Conservation (phyloP, 2,113 vertebrate genomes). For the Pluvialis apricaria region DNA sequence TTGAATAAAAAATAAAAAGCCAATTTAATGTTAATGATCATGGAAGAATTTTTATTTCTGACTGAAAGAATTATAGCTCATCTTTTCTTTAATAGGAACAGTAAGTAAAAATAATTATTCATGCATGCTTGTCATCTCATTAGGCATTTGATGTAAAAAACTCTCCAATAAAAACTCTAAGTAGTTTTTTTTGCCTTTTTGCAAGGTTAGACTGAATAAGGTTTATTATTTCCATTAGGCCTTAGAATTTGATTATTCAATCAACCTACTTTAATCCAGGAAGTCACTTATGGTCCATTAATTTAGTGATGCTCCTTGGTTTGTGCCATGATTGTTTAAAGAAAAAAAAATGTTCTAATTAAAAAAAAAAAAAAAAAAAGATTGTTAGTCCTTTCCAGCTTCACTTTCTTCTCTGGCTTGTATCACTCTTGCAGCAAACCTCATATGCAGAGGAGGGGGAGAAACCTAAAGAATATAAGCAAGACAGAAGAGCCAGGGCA, state of each 20-base stretch:
- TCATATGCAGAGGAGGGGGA: neutral
- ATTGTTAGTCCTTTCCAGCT: neutral
- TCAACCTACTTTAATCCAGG: constrained; percentile 52
- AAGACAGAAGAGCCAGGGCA: neutral
- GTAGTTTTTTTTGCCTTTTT: neutral
- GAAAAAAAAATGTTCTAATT: neutral
- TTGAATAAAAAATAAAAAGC: constrained; percentile 47
- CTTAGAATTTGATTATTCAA: constrained; percentile 69
- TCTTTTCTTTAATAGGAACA: constrained; percentile 62
- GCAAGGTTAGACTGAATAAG: constrained; percentile 36
- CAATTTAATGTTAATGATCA: constrained; percentile 61
- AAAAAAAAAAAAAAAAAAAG: neutral
- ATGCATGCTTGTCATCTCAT: constrained; percentile 65
- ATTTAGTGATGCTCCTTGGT: constrained; percentile 55
- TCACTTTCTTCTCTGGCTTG: neutral
- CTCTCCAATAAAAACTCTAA: constrained; percentile 49
- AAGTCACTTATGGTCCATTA: constrained; percentile 61
- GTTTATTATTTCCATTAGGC: constrained; percentile 69
- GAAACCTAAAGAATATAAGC: neutral
- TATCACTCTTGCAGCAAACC: neutral
- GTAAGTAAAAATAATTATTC: constrained; percentile 72
- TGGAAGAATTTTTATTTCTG: constrained; percentile 42
- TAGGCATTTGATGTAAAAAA: constrained; percentile 63
- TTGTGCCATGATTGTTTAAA: constrained; percentile 32
- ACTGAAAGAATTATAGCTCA: constrained; percentile 53